A percentile compares a stretch with the other conserved stretches of the same genome.
phyloP scores from a whole-genome alignment of 2,113 vertebrate species.

The Gambusia affinis region DNA sequence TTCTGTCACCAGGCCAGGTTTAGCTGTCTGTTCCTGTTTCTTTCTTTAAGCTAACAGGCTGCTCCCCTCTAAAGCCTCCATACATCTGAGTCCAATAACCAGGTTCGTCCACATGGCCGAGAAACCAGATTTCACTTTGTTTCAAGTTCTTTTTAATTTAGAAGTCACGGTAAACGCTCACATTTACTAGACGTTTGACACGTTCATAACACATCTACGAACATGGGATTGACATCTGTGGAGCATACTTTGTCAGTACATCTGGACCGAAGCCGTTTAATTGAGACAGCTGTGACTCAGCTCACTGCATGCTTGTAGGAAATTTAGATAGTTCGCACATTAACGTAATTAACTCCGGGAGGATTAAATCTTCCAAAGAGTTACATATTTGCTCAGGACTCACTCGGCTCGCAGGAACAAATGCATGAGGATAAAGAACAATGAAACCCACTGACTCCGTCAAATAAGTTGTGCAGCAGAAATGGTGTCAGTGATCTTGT shows the following conservation, averaged over 20 bases:
- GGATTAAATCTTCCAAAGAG: neutral
- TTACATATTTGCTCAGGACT: neutral
- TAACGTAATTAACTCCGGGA: neutral
- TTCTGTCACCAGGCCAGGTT: neutral
- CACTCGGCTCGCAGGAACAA: slow-evolving; percentile 7
- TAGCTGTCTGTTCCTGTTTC: slow-evolving; percentile 4
- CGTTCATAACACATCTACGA: slow-evolving; percentile 66
- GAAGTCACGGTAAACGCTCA: slow-evolving; percentile 49
- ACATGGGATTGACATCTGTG: slow-evolving; percentile 56
- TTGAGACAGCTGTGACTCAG: slow-evolving; percentile 46
- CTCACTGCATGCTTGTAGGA: neutral
- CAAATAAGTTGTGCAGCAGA: slow-evolving; percentile 47
- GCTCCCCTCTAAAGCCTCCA: neutral
- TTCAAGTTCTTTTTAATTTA: slow-evolving; percentile 51
- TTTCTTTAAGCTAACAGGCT: slow-evolving; percentile 7
- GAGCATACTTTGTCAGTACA: slow-evolving; percentile 46
- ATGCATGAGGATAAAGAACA: slow-evolving; percentile 23
- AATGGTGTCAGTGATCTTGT: slow-evolving; percentile 61
- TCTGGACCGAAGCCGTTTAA: slow-evolving; percentile 52
- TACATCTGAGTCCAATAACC: slow-evolving; percentile 39
- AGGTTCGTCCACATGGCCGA: slow-evolving; percentile 33
- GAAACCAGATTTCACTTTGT: slow-evolving; percentile 56
- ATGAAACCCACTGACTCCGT: slow-evolving; percentile 39
- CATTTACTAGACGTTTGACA: slow-evolving; percentile 67
- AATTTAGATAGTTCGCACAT: neutral